Evolutionary conservation across 2,797 vertebrate species (phyloP).

Genomic region (Sparus aurata): DNA sequence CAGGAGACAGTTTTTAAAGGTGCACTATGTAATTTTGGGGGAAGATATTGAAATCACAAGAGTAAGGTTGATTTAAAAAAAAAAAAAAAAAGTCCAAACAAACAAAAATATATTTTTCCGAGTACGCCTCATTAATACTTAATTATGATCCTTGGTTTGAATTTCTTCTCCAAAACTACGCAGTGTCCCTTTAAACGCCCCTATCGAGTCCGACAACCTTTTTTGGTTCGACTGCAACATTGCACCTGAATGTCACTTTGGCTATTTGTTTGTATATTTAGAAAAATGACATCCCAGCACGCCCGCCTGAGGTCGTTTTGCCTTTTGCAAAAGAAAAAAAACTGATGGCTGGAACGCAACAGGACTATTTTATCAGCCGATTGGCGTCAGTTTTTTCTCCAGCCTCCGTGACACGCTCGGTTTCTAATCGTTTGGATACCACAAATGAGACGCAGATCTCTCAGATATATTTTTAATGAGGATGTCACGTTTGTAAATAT

Average conservation of each 20-base stretch:
- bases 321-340: slow-evolving; percentile 19
- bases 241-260: slow-evolving; percentile 46
- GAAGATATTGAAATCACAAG: too few species aligned
- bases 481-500: slow-evolving; percentile 73
- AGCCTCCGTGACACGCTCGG: slow-evolving; percentile 17
- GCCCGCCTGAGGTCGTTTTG: slow-evolving; percentile 22
- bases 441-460: slow-evolving; percentile 42
- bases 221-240: not conserved
- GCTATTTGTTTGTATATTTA: slow-evolving; percentile 53
- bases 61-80: too few species aligned
- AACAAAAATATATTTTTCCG: too few species aligned
- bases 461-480: slow-evolving; percentile 55
- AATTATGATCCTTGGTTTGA: too few species aligned
- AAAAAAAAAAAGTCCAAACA: too few species aligned
- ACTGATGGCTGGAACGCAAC: slow-evolving; percentile 18
- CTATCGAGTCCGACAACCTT: not conserved
- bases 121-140: too few species aligned
- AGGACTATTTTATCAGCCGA: slow-evolving; percentile 19
- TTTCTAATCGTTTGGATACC: slow-evolving; percentile 41
- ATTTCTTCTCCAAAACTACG: too few species aligned
- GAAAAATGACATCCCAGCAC: slow-evolving; percentile 13
- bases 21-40: too few species aligned
- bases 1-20: not conserved
- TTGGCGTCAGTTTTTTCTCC: not conserved
- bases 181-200: too few species aligned